Evolutionary conservation across 2,888 invertebrate species (phyloP), one percentile per base, ranked within the genome.

Genomic region (Drosophila anomalipes): DNA sequence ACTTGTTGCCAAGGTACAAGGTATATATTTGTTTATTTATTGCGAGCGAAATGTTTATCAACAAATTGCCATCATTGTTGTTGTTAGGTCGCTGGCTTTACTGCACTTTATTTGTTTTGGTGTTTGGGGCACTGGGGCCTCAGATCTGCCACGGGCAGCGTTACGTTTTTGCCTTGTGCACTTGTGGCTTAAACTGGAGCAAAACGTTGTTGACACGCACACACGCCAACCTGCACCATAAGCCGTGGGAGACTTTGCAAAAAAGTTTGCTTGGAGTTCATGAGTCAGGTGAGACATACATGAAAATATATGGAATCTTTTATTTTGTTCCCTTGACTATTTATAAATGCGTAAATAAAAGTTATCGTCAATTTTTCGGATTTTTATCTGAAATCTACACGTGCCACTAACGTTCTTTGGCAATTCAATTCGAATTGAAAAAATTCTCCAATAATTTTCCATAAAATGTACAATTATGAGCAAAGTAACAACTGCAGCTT

Each of bases 31-130:
- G 90, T 90, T 87, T 90, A 91, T 91, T 91, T 91, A 91, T 91
- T 92, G 87, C 92, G 84, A 86, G 85, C 90, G 90, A 90, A 91
- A 92, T 91, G 90, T 90, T 91, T 91, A 91, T 91, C 91, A 92
- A 92, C 92, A 91, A 92, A 90, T 91, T 92, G 91, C 87, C 92
- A 91, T 91, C 91, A 91, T 85, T 85, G 81, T 89, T 88, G 83
- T 73, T 80, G 64, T 70, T 81, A 75, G 68, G 56, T 71, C 72
- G 61, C 56, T 66, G 60, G 77, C 77, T 74, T 75, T 78, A 73
- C 77, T 74, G 82, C 44, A 47, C 57, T 77, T 49, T 65, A 54
- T 71, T 63, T 59, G 74, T 47, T 70, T 53, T 70, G 32, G 41
- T 39, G 49, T 49, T 69, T 68, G 57, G 47, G 58, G 51, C 28